Conservation (phyloP, 2,888 invertebrate genomes). For the Silvanus unidentatus region DNA sequence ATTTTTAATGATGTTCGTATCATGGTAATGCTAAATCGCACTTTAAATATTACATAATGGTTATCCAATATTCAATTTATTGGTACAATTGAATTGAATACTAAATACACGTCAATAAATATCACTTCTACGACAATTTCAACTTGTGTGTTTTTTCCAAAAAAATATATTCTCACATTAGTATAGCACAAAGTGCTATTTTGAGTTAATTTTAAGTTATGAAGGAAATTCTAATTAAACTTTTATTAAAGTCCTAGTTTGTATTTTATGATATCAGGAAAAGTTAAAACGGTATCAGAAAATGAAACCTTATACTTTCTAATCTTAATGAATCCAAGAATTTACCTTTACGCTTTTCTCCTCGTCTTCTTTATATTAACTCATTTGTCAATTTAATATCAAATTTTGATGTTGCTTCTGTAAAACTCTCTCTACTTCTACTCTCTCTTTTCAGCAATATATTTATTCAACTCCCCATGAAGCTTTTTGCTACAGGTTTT, state of each 20-base stretch:
- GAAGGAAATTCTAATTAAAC: constrained; percentile 44
- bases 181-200: constrained; percentile 30
- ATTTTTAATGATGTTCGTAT: no score
- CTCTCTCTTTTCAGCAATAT: no score
- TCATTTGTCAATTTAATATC: constrained; percentile 34
- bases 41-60: no score
- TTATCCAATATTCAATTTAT: no score
- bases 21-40: no score
- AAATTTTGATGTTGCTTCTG: constrained; percentile 16
- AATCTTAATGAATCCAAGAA: constrained; percentile 36
- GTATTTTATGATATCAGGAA: constrained; percentile 37
- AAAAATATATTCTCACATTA: constrained; percentile 20
- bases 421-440: no score
- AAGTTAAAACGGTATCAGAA: constrained; percentile 34
- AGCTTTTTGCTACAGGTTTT: no score
- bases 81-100: no score
- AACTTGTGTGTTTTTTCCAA: no score
- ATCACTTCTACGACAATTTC: no score
- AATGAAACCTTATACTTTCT: constrained; percentile 28
- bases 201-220: constrained; percentile 34
- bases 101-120: no score
- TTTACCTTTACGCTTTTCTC: constrained; percentile 26
- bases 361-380: constrained; percentile 31
- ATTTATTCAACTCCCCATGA: no score
- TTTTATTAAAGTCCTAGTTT: constrained; percentile 41